Base-by-base conservation (phyloP, 2,888 invertebrate genomes). In the Cerastis rubricosa region DNA sequence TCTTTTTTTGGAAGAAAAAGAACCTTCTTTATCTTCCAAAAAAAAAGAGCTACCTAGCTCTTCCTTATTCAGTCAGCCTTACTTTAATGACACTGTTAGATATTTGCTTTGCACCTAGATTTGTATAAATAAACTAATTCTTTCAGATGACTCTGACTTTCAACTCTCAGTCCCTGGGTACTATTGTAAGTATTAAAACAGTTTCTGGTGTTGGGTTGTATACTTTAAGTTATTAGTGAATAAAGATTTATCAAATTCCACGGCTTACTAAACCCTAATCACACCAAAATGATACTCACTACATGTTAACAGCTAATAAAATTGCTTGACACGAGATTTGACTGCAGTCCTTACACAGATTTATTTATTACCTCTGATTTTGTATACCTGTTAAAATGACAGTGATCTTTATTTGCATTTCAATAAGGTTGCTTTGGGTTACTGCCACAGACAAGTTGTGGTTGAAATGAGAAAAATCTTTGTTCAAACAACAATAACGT, bases 101-200 rank as follows among this genome's bases (percentile, higher is more conserved):
- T 89, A 64, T 70, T 61, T 72, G 82, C 90, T 91, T 81, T 89
- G 91, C 90, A 91, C 93, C 77, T 91, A 88, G 92, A 90, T 89
- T 89, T 91, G 91, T 89, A 89, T 81, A 88, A 85, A 82, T 81
- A 88, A 84, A 95, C 93, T 91, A 93, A 93, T 95, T 94, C 91
- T 96, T 95, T 93, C 96, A 96, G 96, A 96, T 95, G 95, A 95
- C 87, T 94, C 94, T 90, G 95, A 93, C 90, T 90, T 94, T 84
- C 94, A 93, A 86, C 93, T 93, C 90, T 93, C 93, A 86, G 91
- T 92, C 92, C 95, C 92, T 91, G 93, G 93, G 66, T 92, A 90
- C 85, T 93, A 92, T 92, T 93, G 96, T 96, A 92, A 96, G 96
- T 96, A 95, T 85, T 83, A 81, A 81, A 78, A 85, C 54, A 35